phyloP scores from a whole-genome alignment of 2,113 vertebrate species.

The Spheniscus mendiculus region DNA sequence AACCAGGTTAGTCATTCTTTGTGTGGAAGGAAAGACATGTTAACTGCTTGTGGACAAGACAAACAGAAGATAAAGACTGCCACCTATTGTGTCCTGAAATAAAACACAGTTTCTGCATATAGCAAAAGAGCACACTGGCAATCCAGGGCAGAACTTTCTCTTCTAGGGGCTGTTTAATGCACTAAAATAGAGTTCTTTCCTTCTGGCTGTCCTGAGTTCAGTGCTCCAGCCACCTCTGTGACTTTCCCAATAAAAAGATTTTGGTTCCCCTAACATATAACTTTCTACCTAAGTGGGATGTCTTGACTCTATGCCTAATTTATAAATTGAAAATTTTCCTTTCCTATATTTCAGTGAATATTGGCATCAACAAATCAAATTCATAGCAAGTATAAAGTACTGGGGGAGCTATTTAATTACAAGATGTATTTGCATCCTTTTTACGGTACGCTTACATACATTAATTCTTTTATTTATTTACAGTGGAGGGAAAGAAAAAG shows the following conservation, averaged over 20 bases:
- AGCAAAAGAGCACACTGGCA: neutral
- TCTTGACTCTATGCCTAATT: neutral
- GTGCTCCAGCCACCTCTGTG: neutral
- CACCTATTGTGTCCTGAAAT: conserved; percentile 14
- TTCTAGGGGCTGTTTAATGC: neutral
- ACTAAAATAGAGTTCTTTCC: neutral
- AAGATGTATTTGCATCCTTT: neutral
- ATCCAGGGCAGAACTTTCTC: neutral
- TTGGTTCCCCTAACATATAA: neutral
- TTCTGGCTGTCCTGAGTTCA: neutral
- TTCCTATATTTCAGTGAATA: neutral
- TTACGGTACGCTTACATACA: neutral
- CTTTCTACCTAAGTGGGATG: neutral
- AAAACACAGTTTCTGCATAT: neutral
- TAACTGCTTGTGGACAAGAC: neutral
- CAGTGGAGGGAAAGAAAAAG: neutral
- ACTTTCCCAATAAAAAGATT: neutral
- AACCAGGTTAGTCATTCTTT: neutral
- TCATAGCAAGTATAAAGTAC: neutral
- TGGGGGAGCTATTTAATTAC: neutral
- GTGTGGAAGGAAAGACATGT: neutral
- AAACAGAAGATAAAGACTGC: neutral
- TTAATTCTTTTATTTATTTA: neutral
- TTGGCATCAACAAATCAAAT: neutral
- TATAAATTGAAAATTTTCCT: neutral